A percentile compares a stretch with the other conserved stretches of the same genome.
These are phyloP conservation scores for Agrypnus murinus DNA, from an alignment of 2,888 invertebrate genomes.

Conservation along the genomic window DNA sequence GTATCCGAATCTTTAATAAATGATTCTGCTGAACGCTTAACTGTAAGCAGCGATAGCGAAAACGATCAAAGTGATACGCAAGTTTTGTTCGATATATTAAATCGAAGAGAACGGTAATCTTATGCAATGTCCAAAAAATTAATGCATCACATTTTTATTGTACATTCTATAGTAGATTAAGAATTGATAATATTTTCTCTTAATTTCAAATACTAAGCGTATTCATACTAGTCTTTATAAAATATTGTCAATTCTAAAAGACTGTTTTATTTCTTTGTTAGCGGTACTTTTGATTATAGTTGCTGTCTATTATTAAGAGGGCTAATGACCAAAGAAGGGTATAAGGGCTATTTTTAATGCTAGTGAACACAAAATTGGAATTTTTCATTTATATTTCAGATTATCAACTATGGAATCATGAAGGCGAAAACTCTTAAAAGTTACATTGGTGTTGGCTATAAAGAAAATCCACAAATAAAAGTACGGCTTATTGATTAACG, in stretches of 20 bases:
- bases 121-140: not conserved
- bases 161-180: not conserved
- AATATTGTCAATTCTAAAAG: not conserved
- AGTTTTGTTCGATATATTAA: constrained; percentile 72
- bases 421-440: not conserved
- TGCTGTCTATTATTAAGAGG: constrained; percentile 4
- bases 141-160: too few species aligned
- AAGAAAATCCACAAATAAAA: not conserved
- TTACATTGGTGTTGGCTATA: constrained; percentile 4
- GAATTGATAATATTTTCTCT: not conserved
- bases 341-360: not conserved
- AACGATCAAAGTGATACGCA: constrained; percentile 71
- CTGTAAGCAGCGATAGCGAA: constrained; percentile 62
- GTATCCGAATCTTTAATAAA: constrained; percentile 65
- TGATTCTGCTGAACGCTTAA: constrained; percentile 56
- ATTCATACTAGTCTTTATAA: not conserved
- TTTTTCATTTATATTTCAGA: constrained; percentile 22
- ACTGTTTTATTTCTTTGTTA: constrained; percentile 6
- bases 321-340: not conserved
- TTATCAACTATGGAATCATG: not conserved
- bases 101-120: constrained; percentile 64
- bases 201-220: not conserved
- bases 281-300: constrained; percentile 13
- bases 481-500: not conserved
- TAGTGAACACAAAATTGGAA: not conserved